Conservation (phyloP, 2,113 vertebrate genomes). For the Pseudorectes ferrugineus region DNA sequence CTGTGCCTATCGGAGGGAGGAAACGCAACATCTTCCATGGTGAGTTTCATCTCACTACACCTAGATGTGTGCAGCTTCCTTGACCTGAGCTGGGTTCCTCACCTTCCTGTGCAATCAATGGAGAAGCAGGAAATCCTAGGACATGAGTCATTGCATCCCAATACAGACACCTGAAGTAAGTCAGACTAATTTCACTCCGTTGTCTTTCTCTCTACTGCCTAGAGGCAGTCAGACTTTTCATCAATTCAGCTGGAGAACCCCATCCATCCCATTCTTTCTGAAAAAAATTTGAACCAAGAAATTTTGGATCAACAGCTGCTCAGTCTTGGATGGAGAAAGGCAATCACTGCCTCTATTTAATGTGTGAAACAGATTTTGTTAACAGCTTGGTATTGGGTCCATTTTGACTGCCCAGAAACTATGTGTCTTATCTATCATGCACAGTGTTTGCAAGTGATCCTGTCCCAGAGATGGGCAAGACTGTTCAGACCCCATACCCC, state of each 20-base stretch:
- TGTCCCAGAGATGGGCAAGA: background rate
- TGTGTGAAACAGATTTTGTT: background rate
- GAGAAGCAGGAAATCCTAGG: background rate
- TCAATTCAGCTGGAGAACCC: background rate
- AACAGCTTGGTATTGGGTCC: background rate
- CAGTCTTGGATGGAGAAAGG: background rate
- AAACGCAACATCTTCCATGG: background rate
- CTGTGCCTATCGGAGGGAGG: background rate
- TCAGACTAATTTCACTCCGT: background rate
- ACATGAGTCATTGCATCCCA: background rate
- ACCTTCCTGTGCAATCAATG: background rate
- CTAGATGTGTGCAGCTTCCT: background rate
- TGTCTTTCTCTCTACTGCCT: background rate
- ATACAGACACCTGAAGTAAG: background rate
- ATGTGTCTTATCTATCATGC: background rate
- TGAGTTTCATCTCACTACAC: background rate
- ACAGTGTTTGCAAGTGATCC: background rate
- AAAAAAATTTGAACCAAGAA: background rate
- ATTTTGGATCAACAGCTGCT: background rate
- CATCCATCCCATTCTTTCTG: background rate
- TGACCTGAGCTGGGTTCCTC: background rate
- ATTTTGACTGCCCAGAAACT: background rate
- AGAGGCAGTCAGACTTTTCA: background rate
- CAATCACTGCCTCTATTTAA: background rate
- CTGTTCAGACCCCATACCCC: background rate